These are phyloP conservation scores for Acleris holmiana DNA, from an alignment of 2,888 invertebrate species.

Conservation along the genomic window DNA sequence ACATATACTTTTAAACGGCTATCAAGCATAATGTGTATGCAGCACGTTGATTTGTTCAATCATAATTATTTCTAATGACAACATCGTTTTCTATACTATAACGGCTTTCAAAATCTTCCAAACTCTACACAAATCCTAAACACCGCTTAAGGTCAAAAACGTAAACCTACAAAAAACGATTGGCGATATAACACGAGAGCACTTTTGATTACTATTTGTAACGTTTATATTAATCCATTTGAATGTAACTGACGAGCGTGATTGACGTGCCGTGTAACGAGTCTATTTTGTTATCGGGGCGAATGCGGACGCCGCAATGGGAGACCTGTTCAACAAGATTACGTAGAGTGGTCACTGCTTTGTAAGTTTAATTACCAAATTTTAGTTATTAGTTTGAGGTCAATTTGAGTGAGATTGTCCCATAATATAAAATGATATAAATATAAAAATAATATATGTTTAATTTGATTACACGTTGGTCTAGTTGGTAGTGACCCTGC, in stretches of 20 bases:
- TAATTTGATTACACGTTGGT: too few species aligned
- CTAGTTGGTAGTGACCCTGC: too few species aligned
- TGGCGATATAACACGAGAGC: constrained; percentile 64
- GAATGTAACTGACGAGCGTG: constrained; percentile 61
- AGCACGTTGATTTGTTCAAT: not conserved
- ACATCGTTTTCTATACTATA: not conserved
- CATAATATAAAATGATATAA: too few species aligned
- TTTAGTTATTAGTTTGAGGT: too few species aligned
- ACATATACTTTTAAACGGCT: too few species aligned
- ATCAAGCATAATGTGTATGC: too few species aligned
- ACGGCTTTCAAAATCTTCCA: constrained; percentile 22
- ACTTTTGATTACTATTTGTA: constrained; percentile 80
- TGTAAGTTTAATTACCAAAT: not conserved
- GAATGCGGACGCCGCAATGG: constrained; percentile 53
- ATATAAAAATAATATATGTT: too few species aligned
- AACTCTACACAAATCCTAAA: constrained; percentile 50
- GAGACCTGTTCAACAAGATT: constrained; percentile 39
- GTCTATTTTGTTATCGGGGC: constrained; percentile 68
- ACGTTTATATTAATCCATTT: constrained; percentile 78
- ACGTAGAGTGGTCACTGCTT: constrained; percentile 12
- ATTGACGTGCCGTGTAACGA: constrained; percentile 77
- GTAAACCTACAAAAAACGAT: constrained; percentile 63
- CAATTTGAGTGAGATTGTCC: too few species aligned
- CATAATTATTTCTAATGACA: too few species aligned
- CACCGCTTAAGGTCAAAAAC: constrained; percentile 57